A percentile compares a stretch with the other conserved stretches of the same genome.
Evolutionary conservation across 64 coral and sea anemone genomes (phyloP).

Genomic region (Exaiptasia diaphana): DNA sequence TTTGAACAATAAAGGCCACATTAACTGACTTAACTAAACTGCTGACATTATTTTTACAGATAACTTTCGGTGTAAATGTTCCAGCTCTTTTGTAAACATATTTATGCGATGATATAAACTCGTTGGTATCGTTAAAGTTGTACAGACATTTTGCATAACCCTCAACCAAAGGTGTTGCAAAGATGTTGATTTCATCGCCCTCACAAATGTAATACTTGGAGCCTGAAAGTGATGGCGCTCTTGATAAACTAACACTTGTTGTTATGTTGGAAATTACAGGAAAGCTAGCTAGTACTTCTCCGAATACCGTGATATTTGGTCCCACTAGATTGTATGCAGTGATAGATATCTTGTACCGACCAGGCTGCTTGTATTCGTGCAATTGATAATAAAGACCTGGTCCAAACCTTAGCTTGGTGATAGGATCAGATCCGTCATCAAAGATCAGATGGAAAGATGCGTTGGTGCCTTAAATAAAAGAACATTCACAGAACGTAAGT

Average conservation of each 20-base stretch:
- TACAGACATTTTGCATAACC: neutral
- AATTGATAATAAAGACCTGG: neutral
- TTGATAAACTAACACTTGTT: neutral
- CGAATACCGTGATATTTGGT: neutral
- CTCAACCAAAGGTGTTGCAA: neutral
- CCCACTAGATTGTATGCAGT: neutral
- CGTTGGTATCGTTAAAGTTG: neutral
- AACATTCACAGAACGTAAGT: neutral
- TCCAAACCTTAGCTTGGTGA: neutral
- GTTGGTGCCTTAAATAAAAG: slow-evolving; percentile 24
- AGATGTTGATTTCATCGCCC: neutral
- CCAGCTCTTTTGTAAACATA: neutral
- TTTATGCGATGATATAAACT: neutral
- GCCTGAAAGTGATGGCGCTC: neutral
- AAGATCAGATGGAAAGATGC: neutral
- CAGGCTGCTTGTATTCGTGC: neutral
- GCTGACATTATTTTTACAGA: neutral
- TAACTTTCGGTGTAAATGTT: neutral
- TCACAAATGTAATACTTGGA: neutral
- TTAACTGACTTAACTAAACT: neutral
- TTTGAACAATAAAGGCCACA: neutral
- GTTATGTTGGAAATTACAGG: neutral
- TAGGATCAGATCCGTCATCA: neutral
- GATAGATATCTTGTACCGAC: neutral
- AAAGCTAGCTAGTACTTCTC: neutral